These are phyloP conservation scores for Tribolium freemani DNA, from an alignment of 2,888 invertebrate genomes.

Conservation along the genomic window DNA sequence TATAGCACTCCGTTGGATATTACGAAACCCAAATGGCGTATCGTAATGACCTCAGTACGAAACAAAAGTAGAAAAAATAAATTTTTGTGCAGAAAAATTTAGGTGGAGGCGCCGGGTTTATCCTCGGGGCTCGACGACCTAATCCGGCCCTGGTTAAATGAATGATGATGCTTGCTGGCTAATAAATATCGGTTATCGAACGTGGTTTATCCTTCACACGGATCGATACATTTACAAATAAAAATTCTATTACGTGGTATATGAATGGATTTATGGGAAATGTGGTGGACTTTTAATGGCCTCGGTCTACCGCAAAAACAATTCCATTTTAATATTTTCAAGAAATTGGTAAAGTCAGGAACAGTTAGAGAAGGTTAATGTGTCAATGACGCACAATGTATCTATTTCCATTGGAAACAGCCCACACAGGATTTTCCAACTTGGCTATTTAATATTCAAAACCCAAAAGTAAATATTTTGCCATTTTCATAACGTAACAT, in stretches of 20 bases:
- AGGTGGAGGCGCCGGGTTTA: too few relatives aligned
- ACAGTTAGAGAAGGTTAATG: not conserved
- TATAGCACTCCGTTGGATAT: too few relatives aligned
- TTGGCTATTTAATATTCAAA: not conserved
- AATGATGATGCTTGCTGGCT: constrained; percentile 2
- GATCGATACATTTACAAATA: not conserved
- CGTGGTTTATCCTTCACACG: not conserved
- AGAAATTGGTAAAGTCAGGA: not conserved
- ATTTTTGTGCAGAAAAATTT: too few relatives aligned
- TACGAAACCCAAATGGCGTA: too few relatives aligned
- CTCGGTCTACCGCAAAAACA: not conserved
- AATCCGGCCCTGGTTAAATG: not conserved
- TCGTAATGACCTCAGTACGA: too few relatives aligned
- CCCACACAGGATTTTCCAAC: not conserved
- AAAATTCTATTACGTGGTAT: not conserved
- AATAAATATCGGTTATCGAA: constrained; percentile 17
- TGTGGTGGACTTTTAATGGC: not conserved
- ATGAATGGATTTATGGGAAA: not conserved
- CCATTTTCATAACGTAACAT: not conserved
- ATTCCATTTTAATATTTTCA: not conserved
- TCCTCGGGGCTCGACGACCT: too few relatives aligned
- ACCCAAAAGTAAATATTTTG: not conserved
- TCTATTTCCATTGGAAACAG: not conserved
- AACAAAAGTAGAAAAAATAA: too few relatives aligned
- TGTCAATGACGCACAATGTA: not conserved